A percentile compares a stretch with the other conserved stretches of the same genome.
These are phyloP conservation scores for Drosophila meridiana DNA, from an alignment of 2,888 invertebrate species.

Conservation along the genomic window DNA sequence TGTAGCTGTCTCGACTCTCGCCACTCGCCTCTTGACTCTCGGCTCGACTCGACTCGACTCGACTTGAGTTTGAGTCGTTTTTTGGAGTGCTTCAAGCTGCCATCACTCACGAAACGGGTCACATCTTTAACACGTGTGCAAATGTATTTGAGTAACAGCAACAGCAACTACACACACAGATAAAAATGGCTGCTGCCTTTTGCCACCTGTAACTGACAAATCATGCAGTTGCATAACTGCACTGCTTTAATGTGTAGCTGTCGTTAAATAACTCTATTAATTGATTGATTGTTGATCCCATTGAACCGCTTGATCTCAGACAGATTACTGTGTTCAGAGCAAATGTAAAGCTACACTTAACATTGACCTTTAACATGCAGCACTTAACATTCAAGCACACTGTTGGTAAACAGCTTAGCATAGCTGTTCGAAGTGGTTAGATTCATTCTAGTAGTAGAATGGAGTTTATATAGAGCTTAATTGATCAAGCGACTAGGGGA, in stretches of 20 bases:
- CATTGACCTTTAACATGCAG: conserved; percentile 10
- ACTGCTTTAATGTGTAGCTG: background rate
- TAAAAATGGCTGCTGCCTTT: conserved; percentile 27
- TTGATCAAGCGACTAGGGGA: background rate
- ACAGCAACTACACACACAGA: background rate
- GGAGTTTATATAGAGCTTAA: background rate
- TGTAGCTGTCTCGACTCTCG: background rate
- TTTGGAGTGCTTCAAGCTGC: conserved; percentile 12
- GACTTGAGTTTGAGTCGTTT: conserved; percentile 9
- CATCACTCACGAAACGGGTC: conserved; percentile 33
- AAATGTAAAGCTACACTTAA: conserved; percentile 6
- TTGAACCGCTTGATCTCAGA: background rate
- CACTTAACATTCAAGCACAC: background rate
- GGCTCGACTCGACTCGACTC: conserved; percentile 5
- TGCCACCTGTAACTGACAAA: conserved; percentile 21
- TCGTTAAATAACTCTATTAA: conserved; percentile 46
- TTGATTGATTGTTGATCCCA: conserved; percentile 24
- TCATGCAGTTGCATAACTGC: conserved; percentile 24
- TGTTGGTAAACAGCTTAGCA: background rate
- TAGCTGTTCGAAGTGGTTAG: background rate
- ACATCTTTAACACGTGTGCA: conserved; percentile 29
- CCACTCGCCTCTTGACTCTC: background rate
- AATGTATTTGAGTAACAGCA: conserved; percentile 1
- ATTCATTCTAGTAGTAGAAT: background rate
- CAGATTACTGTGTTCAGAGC: background rate